Conservation (phyloP, 2,113 vertebrate genomes). For the Pteropus alecto region DNA sequence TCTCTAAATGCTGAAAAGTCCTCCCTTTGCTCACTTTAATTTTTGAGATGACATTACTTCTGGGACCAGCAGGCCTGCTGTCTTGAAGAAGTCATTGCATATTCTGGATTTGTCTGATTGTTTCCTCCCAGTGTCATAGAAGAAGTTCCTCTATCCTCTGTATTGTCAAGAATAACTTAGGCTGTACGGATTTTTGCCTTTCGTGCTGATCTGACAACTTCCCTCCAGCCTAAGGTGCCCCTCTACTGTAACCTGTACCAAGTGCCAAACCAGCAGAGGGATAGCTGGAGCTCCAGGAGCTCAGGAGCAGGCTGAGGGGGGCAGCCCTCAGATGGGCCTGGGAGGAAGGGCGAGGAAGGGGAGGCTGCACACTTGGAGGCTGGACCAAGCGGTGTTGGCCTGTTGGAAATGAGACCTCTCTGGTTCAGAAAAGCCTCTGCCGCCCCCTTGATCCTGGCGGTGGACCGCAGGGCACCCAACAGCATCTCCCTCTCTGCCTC, state of each 20-base stretch:
- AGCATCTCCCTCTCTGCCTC: background rate
- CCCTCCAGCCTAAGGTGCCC: background rate
- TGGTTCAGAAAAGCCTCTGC: background rate
- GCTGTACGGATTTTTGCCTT: background rate
- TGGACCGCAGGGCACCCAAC: background rate
- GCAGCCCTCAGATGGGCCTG: background rate
- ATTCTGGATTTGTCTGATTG: background rate
- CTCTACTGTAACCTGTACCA: background rate
- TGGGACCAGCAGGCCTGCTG: background rate
- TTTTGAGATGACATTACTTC: background rate
- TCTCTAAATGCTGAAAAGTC: background rate
- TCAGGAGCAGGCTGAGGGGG: background rate
- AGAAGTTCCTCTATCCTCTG: background rate
- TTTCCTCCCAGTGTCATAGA: background rate
- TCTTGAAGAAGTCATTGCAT: background rate
- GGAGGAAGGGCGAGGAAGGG: background rate
- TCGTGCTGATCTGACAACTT: background rate
- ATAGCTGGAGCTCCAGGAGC: background rate
- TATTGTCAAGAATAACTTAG: background rate
- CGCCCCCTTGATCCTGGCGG: background rate
- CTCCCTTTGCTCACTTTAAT: background rate
- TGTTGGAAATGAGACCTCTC: background rate
- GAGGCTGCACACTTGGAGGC: background rate
- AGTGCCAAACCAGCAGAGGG: slow-evolving; percentile 34
- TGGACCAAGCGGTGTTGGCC: background rate